Conservation (phyloP, 2,797 vertebrate genomes). For the Intellagama lesueurii region DNA sequence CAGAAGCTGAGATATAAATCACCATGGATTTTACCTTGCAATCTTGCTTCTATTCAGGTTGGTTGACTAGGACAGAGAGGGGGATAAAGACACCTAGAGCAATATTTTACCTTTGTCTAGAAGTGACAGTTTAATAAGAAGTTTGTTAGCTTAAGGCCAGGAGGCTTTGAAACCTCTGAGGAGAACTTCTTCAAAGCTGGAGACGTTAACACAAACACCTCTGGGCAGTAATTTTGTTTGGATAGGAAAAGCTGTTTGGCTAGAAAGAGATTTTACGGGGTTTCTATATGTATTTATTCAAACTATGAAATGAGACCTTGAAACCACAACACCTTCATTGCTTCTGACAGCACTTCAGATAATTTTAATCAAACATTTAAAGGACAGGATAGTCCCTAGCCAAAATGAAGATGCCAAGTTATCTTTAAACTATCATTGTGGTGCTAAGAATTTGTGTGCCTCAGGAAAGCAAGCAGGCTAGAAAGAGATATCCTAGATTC, state of each 20-base stretch:
- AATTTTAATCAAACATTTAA: slow-evolving; percentile 33
- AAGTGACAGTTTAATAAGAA: slow-evolving; percentile 70
- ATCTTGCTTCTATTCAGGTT: slow-evolving; percentile 14
- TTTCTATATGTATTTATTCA: slow-evolving; percentile 3
- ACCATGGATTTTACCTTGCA: not conserved
- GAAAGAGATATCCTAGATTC: not conserved
- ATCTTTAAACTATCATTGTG: slow-evolving; percentile 37
- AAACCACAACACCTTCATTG: slow-evolving; percentile 44
- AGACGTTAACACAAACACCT: slow-evolving; percentile 63
- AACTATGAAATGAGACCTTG: slow-evolving; percentile 64
- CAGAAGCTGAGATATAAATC: not conserved
- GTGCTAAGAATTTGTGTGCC: slow-evolving; percentile 23
- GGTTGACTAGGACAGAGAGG: slow-evolving; percentile 1
- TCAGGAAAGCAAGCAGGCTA: not conserved
- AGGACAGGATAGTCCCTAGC: slow-evolving; percentile 29
- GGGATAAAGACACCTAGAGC: slow-evolving; percentile 8
- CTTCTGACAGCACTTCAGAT: slow-evolving; percentile 32
- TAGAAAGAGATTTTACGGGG: slow-evolving; percentile 22
- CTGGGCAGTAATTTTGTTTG: slow-evolving; percentile 57
- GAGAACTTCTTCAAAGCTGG: slow-evolving; percentile 63
- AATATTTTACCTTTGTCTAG: slow-evolving; percentile 47
- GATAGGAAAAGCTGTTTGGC: slow-evolving; percentile 45
- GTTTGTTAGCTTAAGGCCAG: slow-evolving; percentile 62
- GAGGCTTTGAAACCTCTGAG: slow-evolving; percentile 59
- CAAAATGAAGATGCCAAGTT: slow-evolving; percentile 4